A percentile compares a stretch with the other conserved stretches of the same genome.
These are phyloP conservation scores for Dugesia japonica DNA, from an alignment of 2,888 invertebrate species.

Conservation along the genomic window DNA sequence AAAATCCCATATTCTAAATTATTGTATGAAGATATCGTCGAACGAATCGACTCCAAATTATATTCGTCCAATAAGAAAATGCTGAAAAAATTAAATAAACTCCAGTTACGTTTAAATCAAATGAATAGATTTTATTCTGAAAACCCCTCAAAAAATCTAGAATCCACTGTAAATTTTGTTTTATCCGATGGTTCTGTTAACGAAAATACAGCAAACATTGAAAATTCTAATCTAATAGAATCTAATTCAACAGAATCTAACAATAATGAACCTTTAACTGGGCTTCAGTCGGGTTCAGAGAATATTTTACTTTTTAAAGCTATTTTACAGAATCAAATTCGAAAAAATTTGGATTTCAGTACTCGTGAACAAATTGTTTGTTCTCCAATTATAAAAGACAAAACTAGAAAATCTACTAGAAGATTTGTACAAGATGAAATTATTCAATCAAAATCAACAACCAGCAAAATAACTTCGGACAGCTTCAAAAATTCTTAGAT, in stretches of 20 bases:
- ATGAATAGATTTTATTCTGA: background rate
- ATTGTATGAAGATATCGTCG: background rate
- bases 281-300: background rate
- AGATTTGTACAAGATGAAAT: background rate
- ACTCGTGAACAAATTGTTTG: conserved; percentile 2
- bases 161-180: background rate
- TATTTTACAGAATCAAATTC: background rate
- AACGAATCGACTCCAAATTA: background rate
- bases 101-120: background rate
- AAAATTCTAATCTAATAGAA: background rate
- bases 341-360: background rate
- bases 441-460: background rate
- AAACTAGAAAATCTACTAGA: background rate
- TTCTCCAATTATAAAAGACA: background rate
- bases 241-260: background rate
- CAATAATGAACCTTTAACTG: background rate
- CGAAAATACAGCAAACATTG: background rate
- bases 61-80: background rate
- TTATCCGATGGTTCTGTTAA: background rate
- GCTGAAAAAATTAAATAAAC: background rate
- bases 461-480: background rate
- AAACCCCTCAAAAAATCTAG: background rate
- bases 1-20: conserved; percentile 2
- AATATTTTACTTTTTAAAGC: background rate
- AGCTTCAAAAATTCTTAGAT: background rate